Conservation (phyloP, 1,140 invertebrate genomes). For the Drosophila guanche region DNA sequence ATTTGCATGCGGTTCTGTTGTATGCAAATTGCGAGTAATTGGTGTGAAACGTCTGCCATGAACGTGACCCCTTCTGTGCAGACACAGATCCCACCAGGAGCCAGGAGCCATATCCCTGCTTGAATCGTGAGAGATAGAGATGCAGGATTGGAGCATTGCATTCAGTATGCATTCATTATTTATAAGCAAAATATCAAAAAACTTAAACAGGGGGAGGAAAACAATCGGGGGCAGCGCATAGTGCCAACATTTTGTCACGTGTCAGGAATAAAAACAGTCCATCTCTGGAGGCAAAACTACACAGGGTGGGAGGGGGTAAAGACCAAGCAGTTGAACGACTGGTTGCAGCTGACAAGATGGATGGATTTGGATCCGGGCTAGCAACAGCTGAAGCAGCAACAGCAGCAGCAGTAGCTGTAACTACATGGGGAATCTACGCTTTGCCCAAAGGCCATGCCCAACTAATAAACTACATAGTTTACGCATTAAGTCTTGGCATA, state of each 20-base stretch:
- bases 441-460: slow-evolving; percentile 26
- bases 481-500: slow-evolving; percentile 65
- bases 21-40: slow-evolving; percentile 80
- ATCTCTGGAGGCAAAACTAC: slow-evolving; percentile 12
- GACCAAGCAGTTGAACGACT: neutral
- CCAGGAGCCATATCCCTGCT: neutral
- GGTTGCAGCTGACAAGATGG: slow-evolving; percentile 31
- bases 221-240: slow-evolving; percentile 9
- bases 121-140: slow-evolving; percentile 4
- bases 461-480: slow-evolving; percentile 65
- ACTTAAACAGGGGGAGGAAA: slow-evolving; percentile 27
- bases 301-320: neutral
- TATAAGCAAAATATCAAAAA: slow-evolving; percentile 55
- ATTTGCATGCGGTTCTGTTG: slow-evolving; percentile 77
- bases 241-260: slow-evolving; percentile 54
- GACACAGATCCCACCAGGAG: slow-evolving; percentile 7
- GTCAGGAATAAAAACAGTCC: slow-evolving; percentile 57
- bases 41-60: slow-evolving; percentile 73
- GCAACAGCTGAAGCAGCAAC: slow-evolving; percentile 11
- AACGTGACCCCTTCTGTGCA: slow-evolving; percentile 59
- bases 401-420: slow-evolving; percentile 5
- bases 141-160: slow-evolving; percentile 5
- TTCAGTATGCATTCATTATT: slow-evolving; percentile 64
- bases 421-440: slow-evolving; percentile 31
- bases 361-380: slow-evolving; percentile 6